Evolutionary conservation across 2,797 vertebrate species (phyloP), one percentile per base, ranked within the genome.

Genomic region (Lagocephalus sceleratus): DNA sequence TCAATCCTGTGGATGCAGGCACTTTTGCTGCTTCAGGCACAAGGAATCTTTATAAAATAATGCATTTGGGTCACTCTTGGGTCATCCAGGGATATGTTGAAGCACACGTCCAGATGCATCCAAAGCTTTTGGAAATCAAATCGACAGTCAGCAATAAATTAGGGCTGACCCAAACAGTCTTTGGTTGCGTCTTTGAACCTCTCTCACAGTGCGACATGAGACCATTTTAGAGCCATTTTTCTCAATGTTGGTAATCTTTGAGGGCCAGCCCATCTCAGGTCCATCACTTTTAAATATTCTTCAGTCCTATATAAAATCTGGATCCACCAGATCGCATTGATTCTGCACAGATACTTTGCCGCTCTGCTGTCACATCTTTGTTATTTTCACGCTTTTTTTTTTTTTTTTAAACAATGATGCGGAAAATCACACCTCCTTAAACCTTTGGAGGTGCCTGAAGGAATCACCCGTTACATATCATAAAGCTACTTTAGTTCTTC

Each of bases 271-370:
- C n/a, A n/a, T n/a, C n/a, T n/a, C n/a, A n/a, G n/a, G n/a, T n/a
- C n/a, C n/a, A n/a, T n/a, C n/a, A n/a, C n/a, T n/a, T n/a, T n/a
- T n/a, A n/a, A 29, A 29, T 5, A 60, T 73, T 62, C 20, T 68
- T 67, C 57, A 55, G 66, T 23, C 2, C 46, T 75, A 71, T 73
- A 70, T 82, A 60, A 73, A 67, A 75, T 58, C 53, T 61, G 58
- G 76, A 69, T 66, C 76, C 83, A 75, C 79, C 76, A 64, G 23
- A 42, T 26, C 26, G 60, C 58, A 68, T 39, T n/a, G n/a, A n/a
- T n/a, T n/a, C 16, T 26, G 52, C 29, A 54, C 25, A 6, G 29
- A 52, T 32, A 47, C 12, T 55, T 60, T 9, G 6, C 26, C 26
- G 9, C 26, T 26, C 26, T 26, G 26, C 26, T 26, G 26, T 26